phyloP scores from a whole-genome alignment of 2,888 invertebrate genomes.

The Leptinotarsa rubiginosa region DNA sequence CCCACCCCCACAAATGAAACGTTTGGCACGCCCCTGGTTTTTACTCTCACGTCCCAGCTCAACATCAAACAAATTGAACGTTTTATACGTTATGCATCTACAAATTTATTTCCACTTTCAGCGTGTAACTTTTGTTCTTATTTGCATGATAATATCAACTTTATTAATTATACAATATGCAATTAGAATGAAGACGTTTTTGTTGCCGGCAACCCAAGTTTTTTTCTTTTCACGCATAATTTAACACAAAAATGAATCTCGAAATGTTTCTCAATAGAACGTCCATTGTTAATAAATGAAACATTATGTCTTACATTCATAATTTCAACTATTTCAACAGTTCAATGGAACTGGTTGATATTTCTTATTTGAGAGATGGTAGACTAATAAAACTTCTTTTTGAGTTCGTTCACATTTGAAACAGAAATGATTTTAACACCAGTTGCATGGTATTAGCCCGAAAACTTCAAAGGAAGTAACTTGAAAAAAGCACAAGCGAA shows the following conservation, averaged over 20 bases:
- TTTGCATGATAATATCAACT: slow-evolving; percentile 48
- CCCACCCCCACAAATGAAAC: not conserved
- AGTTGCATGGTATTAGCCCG: no score
- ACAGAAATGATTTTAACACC: no score
- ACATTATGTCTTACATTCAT: not conserved
- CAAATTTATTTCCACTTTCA: slow-evolving; percentile 38
- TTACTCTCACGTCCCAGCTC: no score
- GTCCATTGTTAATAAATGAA: slow-evolving; percentile 21
- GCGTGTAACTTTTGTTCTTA: slow-evolving; percentile 35
- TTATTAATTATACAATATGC: slow-evolving; percentile 45
- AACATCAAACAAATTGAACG: slow-evolving; percentile 19
- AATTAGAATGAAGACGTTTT: slow-evolving; percentile 42
- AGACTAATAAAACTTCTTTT: no score
- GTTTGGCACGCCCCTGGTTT: not conserved
- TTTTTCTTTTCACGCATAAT: slow-evolving; percentile 41
- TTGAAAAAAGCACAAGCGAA: no score
- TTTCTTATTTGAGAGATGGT: not conserved
- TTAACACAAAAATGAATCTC: slow-evolving; percentile 36
- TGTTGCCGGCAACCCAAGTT: slow-evolving; percentile 30
- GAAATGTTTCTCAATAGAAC: slow-evolving; percentile 23
- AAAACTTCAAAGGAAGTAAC: no score
- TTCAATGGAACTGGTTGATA: not conserved
- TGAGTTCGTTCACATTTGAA: no score
- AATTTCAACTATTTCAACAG: not conserved
- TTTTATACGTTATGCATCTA: slow-evolving; percentile 29